Evolutionary conservation across 2,888 invertebrate genomes (phyloP), one percentile per base, ranked within the genome.

Genomic region (Thalpophila matura): DNA sequence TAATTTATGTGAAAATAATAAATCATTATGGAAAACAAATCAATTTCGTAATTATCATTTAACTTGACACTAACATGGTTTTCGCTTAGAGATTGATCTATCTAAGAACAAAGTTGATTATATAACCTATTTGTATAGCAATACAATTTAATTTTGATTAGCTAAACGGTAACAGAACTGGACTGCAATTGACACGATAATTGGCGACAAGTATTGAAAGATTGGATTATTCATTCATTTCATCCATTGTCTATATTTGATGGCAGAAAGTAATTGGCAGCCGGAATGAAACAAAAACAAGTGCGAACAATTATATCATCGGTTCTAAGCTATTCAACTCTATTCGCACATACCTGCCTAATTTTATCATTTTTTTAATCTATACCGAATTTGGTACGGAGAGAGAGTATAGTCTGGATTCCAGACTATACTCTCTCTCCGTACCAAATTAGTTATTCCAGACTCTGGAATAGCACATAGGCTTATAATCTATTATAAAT

Each of bases 131-230:
- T 57, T 50, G 24, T 55, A 55, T 50, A n/a, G 67, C 43, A 46
- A 64, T 73, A 74, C 56, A 76, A 74, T 75, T 68, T 74, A 74
- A 77, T 75, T 79, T 81, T 73, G 81, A 81, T 77, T 77, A 77
- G 66, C 73, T n/a, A n/a, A n/a, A 66, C 58, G 20, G 50, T 55
- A 46, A 72, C 68, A 64, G 61, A 74, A 66, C 72, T 59, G 71
- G 53, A 65, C 65, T 80, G 80, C 76, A 75, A 67, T 67, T 76
- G 82, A 81, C 80, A 79, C 62, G 49, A 64, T 79, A 84, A 85
- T 84, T 79, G 82, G 77, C 71, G 72, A 72, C 69, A 77, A 65
- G 70, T 62, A 71, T 76, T 77, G 76, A 74, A 73, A 81, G 67
- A 75, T 80, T 67, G 77, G 77, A 81, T 83, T 82, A 74, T 58